Evolutionary conservation across 2,113 vertebrate species (phyloP), one percentile per base, ranked within the genome.

Genomic region (Vulpes lagopus): DNA sequence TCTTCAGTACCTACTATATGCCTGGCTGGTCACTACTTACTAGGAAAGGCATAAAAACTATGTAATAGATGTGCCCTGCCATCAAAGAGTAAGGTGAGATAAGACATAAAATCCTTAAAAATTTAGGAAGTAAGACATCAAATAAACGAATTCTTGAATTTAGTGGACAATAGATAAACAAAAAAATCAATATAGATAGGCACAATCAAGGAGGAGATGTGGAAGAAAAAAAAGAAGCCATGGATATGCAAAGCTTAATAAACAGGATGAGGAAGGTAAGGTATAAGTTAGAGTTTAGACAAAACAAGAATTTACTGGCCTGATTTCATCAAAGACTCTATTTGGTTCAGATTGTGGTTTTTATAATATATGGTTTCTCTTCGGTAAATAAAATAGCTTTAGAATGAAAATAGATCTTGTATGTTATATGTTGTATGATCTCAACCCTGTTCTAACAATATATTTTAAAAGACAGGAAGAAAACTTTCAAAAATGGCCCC

Each of bases 91-190:
- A 81, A 83, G 27, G n/a, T 67, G 25, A 93, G 10, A 20, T 49
- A 81, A 69, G 14, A 88, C 16, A 62, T 22, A n/a, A 43, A 43
- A 43, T 43, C 43, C 14, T 60, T 51, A 35, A 35, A 35, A 35
- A 35, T 2, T 35, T 35, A 35, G 35, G 35, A 93, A 95, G 57
- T 7, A 78, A 92, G 38, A 71, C 53, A 53, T 78, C 71, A 64
- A 60, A 38, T 62, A 88, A 93, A 38, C 69, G 43, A 96, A 90
- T 79, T 71, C 57, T 67, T 35, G 30, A 93, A 91, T 82, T 71
- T 43, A 93, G 20, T 65, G 7, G 53, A 83, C 19, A 90, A 79
- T 12, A 92, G 19, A 90, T 22, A 93, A 76, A 32, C 16, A 38
- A 86, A 96, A 80, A 81, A 85, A 76, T 90, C 74, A 87, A 49